Conservation (phyloP, 2,797 vertebrate genomes). For the Gymnodraco acuticeps region DNA sequence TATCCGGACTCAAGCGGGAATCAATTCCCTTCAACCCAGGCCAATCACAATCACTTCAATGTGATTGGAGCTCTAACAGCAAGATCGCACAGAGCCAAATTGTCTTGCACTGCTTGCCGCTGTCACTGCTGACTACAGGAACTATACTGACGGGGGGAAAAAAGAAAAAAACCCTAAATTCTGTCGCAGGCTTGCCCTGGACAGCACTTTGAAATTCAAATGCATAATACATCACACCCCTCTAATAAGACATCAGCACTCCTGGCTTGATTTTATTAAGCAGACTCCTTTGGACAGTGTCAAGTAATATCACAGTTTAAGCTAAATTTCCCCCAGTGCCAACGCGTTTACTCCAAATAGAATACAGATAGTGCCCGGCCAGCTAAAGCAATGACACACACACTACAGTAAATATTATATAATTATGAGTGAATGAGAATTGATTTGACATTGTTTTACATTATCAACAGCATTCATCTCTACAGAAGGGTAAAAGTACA, state of each 20-base stretch:
- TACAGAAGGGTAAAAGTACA: too few species aligned
- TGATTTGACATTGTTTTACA: background rate
- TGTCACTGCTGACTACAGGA: slow-evolving; percentile 43
- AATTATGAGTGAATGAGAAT: slow-evolving; percentile 4
- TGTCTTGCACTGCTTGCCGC: slow-evolving; percentile 10
- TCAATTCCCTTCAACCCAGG: slow-evolving; percentile 58
- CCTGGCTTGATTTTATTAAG: slow-evolving; percentile 48
- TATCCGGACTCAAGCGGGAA: slow-evolving; percentile 51
- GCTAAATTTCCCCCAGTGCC: slow-evolving; percentile 36
- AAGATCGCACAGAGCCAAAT: slow-evolving; percentile 38
- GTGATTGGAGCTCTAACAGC: slow-evolving; percentile 56
- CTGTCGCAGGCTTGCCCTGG: slow-evolving; percentile 10
- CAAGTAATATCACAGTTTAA: slow-evolving; percentile 55
- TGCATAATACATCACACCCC: slow-evolving; percentile 55
- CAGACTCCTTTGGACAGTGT: slow-evolving; percentile 46
- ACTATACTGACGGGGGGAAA: background rate
- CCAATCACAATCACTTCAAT: slow-evolving; percentile 67
- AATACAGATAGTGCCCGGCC: slow-evolving; percentile 22
- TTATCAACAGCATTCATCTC: slow-evolving; percentile 4
- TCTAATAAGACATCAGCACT: slow-evolving; percentile 54
- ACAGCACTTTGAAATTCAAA: slow-evolving; percentile 46
- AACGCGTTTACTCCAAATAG: slow-evolving; percentile 23
- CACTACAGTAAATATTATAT: background rate
- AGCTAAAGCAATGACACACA: slow-evolving; percentile 15
- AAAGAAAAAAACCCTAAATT: background rate